phyloP scores from a whole-genome alignment of 2,113 vertebrate genomes.

The Nicator chloris region DNA sequence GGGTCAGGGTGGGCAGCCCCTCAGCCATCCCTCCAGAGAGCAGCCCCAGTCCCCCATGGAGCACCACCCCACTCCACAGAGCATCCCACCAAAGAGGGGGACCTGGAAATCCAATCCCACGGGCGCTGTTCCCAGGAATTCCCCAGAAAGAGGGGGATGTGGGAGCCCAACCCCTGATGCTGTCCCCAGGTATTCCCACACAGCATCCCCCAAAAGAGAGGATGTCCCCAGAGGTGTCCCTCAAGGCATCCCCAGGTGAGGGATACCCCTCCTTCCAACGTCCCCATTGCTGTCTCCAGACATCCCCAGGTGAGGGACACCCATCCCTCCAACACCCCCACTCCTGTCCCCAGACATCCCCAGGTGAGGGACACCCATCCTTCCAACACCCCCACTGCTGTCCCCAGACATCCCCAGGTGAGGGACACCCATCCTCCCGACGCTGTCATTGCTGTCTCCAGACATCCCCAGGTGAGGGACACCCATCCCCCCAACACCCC shows the following conservation, averaged over 20 bases:
- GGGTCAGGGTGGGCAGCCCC: background rate
- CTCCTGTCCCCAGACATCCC: background rate
- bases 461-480: background rate
- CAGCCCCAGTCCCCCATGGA: background rate
- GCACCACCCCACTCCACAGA: too few species aligned
- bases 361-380: background rate
- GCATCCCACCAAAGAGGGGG: background rate
- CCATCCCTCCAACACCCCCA: background rate
- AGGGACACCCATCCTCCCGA: background rate
- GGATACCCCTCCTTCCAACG: background rate
- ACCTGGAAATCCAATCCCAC: constrained; percentile 33
- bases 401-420: too few species aligned
- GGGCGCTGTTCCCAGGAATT: background rate
- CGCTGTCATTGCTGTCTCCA: background rate
- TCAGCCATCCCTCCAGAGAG: rapidly evolving
- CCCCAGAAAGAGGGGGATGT: background rate
- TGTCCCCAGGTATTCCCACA: background rate
- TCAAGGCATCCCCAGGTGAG: background rate
- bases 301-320: background rate
- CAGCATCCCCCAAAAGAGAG: background rate
- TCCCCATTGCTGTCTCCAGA: too few species aligned
- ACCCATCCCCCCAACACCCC: rapidly evolving
- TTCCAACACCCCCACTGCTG: rapidly evolving
- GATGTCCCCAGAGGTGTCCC: background rate
- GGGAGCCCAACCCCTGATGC: background rate